Percentiles rank a stretch among this genome's conserved stretches.
phyloP scores from a whole-genome alignment of 1,140 invertebrate species.

The Magallana angulata region DNA sequence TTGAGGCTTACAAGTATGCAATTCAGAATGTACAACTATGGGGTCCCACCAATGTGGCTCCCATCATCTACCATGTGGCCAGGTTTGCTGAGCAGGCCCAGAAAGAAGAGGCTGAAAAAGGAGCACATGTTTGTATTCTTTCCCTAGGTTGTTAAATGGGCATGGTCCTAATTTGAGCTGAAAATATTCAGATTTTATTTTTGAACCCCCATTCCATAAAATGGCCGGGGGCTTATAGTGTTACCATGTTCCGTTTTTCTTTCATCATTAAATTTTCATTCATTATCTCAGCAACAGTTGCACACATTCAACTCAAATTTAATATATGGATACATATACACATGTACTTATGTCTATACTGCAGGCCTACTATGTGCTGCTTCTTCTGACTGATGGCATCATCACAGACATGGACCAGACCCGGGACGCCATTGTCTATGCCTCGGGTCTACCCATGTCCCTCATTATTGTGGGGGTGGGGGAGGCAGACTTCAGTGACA shows the following conservation, averaged over 20 bases:
- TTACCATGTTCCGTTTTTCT: no score
- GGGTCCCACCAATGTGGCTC: constrained; percentile 81
- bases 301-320: no score
- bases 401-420: constrained; percentile 86
- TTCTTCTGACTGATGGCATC: constrained; percentile 86
- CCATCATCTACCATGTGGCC: constrained; percentile 80
- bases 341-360: not conserved
- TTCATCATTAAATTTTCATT: no score
- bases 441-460: constrained; percentile 83
- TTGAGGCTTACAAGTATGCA: constrained; percentile 80
- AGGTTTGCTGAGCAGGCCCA: constrained; percentile 73
- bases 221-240: no score
- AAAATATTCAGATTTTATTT: no score
- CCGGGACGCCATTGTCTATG: constrained; percentile 82
- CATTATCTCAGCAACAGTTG: no score
- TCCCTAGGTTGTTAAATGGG: not conserved
- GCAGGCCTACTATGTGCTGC: constrained; percentile 84
- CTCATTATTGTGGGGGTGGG: constrained; percentile 85
- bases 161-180: no score
- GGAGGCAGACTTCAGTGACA: constrained; percentile 82
- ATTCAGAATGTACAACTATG: constrained; percentile 78
- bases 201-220: no score
- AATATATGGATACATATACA: not conserved
- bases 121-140: constrained; percentile 67
- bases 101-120: constrained; percentile 69